phyloP scores from a whole-genome alignment of 1,140 invertebrate species.

The Lordiphosa mommai region DNA sequence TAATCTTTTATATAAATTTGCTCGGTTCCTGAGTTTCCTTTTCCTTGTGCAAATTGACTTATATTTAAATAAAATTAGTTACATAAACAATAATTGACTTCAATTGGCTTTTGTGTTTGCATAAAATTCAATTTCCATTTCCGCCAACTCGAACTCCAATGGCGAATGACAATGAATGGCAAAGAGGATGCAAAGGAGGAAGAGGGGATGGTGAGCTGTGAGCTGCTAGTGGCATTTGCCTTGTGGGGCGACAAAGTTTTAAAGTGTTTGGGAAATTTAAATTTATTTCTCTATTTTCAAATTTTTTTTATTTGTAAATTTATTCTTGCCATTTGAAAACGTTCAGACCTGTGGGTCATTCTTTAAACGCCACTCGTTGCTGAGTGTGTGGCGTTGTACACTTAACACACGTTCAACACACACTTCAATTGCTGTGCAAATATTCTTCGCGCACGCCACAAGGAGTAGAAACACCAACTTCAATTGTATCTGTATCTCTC shows the following conservation, averaged over 20 bases:
- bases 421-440: constrained; percentile 44
- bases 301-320: too few relatives aligned
- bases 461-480: constrained; percentile 1
- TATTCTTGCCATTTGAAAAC: constrained; percentile 24
- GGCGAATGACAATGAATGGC: constrained; percentile 29
- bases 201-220: neutral
- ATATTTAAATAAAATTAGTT: constrained; percentile 68
- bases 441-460: constrained; percentile 26
- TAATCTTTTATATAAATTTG: too few relatives aligned
- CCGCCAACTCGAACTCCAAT: constrained; percentile 33
- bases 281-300: too few relatives aligned
- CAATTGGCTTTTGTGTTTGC: constrained; percentile 63
- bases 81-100: constrained; percentile 70
- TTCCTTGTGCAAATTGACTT: constrained; percentile 33
- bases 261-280: neutral
- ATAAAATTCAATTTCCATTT: constrained; percentile 67
- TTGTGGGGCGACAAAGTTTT: neutral
- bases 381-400: neutral
- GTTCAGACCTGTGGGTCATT: constrained; percentile 21
- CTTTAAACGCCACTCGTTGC: neutral
- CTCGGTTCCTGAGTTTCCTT: neutral
- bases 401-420: constrained; percentile 47
- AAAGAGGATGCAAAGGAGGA: neutral
- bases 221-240: too few relatives aligned
- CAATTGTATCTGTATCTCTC: neutral